Percentiles rank a stretch among this genome's conserved stretches.
Evolutionary conservation across 2,888 invertebrate species (phyloP).

Genomic region (Urechis unicinctus): DNA sequence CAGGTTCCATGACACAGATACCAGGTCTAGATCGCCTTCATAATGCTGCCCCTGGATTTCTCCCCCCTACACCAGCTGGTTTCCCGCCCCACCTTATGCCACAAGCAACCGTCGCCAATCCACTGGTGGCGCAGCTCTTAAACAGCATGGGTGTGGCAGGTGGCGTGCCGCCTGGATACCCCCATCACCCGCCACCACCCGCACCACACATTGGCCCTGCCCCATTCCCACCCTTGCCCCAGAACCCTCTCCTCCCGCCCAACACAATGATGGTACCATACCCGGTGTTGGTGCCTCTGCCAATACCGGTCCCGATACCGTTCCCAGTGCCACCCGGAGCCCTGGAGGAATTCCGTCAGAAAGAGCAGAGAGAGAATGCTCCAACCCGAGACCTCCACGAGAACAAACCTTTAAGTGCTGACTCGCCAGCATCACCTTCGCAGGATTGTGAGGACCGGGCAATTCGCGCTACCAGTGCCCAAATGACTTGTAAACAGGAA

Average conservation of each 20-base stretch:
- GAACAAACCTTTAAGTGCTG: background rate
- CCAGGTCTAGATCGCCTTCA: no score
- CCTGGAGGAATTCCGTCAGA: background rate
- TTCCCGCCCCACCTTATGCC: no score
- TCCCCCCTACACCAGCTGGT: no score
- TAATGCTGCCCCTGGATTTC: no score
- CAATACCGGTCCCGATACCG: conserved; percentile 16
- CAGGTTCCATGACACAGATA: no score
- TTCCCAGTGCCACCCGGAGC: conserved; percentile 12
- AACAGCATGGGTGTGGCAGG: no score
- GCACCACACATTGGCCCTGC: background rate
- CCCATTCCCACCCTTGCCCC: background rate
- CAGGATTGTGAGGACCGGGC: background rate
- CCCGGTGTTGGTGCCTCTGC: conserved; percentile 16
- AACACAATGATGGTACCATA: conserved; percentile 20
- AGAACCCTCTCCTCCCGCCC: conserved; percentile 9
- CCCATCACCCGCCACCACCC: background rate
- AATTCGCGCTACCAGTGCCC: background rate
- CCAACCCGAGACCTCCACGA: background rate
- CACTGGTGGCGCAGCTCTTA: background rate
- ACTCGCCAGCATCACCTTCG: background rate
- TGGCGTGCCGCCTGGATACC: background rate
- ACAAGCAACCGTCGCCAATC: no score
- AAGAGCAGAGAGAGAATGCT: background rate
- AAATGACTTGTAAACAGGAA: background rate